A percentile compares a stretch with the other conserved stretches of the same genome.
phyloP scores from a whole-genome alignment of 2,888 invertebrate genomes.

The Leucozona laternaria region DNA sequence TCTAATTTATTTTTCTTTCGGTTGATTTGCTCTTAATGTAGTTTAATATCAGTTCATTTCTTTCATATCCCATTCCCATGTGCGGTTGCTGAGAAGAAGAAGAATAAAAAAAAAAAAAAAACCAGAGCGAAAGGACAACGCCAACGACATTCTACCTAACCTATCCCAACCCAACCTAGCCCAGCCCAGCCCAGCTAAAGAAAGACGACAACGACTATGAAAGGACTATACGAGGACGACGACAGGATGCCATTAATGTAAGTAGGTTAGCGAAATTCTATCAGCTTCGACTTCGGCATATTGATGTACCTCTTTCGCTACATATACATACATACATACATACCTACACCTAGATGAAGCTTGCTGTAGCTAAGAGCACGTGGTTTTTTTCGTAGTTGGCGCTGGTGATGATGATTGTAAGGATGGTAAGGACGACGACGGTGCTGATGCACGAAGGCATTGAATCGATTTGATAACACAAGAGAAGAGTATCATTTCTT shows the following conservation, averaged over 20 bases:
- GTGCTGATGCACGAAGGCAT: conserved; percentile 34
- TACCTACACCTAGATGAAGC: no score
- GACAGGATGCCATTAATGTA: conserved; percentile 61
- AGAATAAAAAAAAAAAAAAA: not conserved
- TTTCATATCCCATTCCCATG: conserved; percentile 56
- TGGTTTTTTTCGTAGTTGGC: not conserved
- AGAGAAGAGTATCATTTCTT: conserved; percentile 42
- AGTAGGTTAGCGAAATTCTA: conserved; percentile 52
- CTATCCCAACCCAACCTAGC: not conserved
- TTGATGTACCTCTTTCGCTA: conserved; percentile 2
- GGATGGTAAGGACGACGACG: not conserved
- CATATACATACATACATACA: not conserved
- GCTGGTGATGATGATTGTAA: not conserved
- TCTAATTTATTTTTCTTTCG: conserved; percentile 74
- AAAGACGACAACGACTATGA: conserved; percentile 35
- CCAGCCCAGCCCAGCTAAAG: not conserved
- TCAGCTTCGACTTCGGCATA: conserved; percentile 36
- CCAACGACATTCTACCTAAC: conserved; percentile 19
- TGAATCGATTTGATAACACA: conserved; percentile 45
- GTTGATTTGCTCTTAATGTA: conserved; percentile 74
- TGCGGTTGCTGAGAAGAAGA: not conserved
- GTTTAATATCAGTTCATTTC: conserved; percentile 73
- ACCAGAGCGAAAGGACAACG: conserved; percentile 19
- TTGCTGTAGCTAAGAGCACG: not conserved
- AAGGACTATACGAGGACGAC: conserved; percentile 33